Evolutionary conservation across 2,797 vertebrate species (phyloP), one percentile per base, ranked within the genome.

Genomic region (Protonibea diacanthus): DNA sequence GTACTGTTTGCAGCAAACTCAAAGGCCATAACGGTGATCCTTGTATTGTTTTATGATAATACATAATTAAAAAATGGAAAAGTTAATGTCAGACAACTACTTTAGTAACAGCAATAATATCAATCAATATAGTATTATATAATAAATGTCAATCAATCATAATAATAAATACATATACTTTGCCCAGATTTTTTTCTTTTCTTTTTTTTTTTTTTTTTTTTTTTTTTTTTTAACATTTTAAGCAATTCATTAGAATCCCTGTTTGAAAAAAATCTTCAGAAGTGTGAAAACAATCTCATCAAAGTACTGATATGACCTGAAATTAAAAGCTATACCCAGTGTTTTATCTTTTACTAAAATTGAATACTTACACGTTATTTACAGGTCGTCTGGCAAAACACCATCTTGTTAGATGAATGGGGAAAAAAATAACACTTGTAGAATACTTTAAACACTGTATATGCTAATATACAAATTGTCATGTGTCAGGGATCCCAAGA

Each of bases 21-120:
- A 96, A 95, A 96, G 94, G 95, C 95, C 95, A 95, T 95, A 95
- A 94, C 81, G 93, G 95, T 96, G 95, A 95, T 94, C 90, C 91
- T 93, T 92, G 89, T 94, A 92, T 90, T 88, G 89, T 82, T 85
- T 89, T 56, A 93, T 94, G 94, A 91, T 44, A 85, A 78, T 81
- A 89, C 80, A 86, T 80, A 89, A 90, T 91, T 77, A 86, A 88
- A 90, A 93, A 88, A 89, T 87, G 86, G 72, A 84, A 91, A 93
- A 89, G 80, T 84, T 86, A 76, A 91, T 92, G 88, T 87, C 75
- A 76, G 83, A 93, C 89, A 88, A 93, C 87, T 92, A 93, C 90
- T 93, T 91, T 78, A 88, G 91, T 90, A 91, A 94, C 93, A 93
- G 86, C 91, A 91, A 93, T 91, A 92, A 93, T 94, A 94, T 93